Evolutionary conservation across 2,888 invertebrate species (phyloP), one percentile per base, ranked within the genome.

Genomic region (Nomada flava): DNA sequence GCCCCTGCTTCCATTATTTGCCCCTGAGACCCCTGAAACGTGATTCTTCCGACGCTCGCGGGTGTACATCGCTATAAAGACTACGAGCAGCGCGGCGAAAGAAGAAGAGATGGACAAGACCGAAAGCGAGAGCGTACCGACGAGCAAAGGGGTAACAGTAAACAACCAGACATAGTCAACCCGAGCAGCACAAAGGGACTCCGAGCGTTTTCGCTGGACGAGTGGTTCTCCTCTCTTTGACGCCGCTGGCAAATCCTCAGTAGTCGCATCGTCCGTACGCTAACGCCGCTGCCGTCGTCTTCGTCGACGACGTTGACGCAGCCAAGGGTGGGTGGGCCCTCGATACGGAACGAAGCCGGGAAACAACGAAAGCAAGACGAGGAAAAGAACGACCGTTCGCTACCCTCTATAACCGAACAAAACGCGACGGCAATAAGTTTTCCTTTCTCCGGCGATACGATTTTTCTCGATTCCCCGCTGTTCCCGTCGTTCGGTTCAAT

Each of bases 151-250:
- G 76, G 55, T 47, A 71, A 79, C 74, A 82, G 76, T 79, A 82
- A 87, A 82, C 85, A 80, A 76, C 74, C 76, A 75, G 74, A 84
- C 78, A 74, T 75, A 79, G 76, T 71, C 75, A 57, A 72, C 72
- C 86, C 68, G 70, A 82, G 72, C 83, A 85, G 85, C 87, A 91
- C 88, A 91, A 91, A 91, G 88, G 85, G 72, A 83, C 83, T 83
- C 85, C 84, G 88, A 88, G 89, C 87, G 89, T 75, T 89, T 89
- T 90, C 87, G 86, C 84, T 87, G 82, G 76, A 64, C 83, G 68
- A 83, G 87, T 89, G 86, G 84, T 84, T 86, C 85, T 71, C 88
- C 86, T 87, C 85, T 71, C 88, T 91, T 89, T 90, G 89, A 90
- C 77, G 87, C 85, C 82, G 80, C 68, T 74, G 78, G 74, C 80